A percentile compares a stretch with the other conserved stretches of the same genome.
These are phyloP conservation scores for Erebia palarica DNA, from an alignment of 2,888 invertebrate species.

Conservation along the genomic window DNA sequence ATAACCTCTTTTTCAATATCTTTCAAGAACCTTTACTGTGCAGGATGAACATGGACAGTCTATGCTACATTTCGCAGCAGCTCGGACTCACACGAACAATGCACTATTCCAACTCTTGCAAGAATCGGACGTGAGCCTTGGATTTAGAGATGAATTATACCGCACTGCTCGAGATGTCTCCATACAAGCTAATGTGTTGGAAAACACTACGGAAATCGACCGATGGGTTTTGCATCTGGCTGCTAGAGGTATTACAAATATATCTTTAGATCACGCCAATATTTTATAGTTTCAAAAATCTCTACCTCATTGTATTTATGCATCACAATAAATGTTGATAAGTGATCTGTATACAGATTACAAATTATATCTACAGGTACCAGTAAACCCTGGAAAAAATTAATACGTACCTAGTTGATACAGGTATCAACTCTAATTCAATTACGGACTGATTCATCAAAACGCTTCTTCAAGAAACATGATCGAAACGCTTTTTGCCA, in stretches of 20 bases:
- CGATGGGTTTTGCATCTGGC: conserved; percentile 89
- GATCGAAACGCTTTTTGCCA: too few relatives aligned
- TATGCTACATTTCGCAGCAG: conserved; percentile 93
- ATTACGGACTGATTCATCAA: too few relatives aligned
- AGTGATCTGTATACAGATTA: too few relatives aligned
- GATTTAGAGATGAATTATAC: conserved; percentile 92
- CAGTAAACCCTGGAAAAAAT: too few relatives aligned
- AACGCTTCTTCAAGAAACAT: too few relatives aligned
- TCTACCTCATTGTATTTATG: too few relatives aligned
- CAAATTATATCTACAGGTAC: too few relatives aligned
- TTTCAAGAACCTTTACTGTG: conserved; percentile 32
- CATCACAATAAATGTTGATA: background rate
- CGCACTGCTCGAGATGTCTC: conserved; percentile 94
- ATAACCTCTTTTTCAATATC: background rate
- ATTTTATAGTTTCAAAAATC: background rate
- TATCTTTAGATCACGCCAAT: background rate
- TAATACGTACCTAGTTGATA: too few relatives aligned
- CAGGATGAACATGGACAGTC: conserved; percentile 95
- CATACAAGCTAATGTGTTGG: conserved; percentile 88
- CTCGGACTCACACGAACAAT: conserved; percentile 90
- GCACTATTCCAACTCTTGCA: conserved; percentile 90
- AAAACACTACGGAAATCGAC: conserved; percentile 92
- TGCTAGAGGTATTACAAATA: conserved; percentile 83
- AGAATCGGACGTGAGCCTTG: conserved; percentile 91
- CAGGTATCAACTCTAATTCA: too few relatives aligned